These are phyloP conservation scores for Solenopsis fugax DNA, from an alignment of 1,140 invertebrate species.

Conservation along the genomic window DNA sequence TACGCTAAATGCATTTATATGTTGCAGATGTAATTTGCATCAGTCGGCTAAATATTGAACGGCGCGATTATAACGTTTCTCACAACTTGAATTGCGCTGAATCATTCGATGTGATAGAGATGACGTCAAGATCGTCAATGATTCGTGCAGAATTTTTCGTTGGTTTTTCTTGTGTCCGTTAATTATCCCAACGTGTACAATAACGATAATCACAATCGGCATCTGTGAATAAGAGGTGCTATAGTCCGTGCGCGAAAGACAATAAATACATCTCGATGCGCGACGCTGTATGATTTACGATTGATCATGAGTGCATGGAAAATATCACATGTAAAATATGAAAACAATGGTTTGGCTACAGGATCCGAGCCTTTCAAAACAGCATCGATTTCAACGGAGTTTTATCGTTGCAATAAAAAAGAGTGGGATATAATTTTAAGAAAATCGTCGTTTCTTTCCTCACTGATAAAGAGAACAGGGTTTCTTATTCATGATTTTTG, in stretches of 20 bases:
- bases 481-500: neutral
- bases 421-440: neutral
- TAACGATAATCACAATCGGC: constrained; percentile 19
- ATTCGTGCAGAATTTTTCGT: neutral
- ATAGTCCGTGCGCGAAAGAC: neutral
- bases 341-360: neutral
- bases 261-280: neutral
- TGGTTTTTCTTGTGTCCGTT: constrained; percentile 4
- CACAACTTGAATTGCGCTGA: constrained; percentile 25
- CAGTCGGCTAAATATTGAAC: constrained; percentile 29
- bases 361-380: neutral
- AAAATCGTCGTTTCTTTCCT: neutral
- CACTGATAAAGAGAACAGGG: neutral
- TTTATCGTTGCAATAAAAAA: neutral
- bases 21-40: constrained; percentile 28
- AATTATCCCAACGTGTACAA: constrained; percentile 48
- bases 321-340: no score
- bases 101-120: constrained; percentile 28
- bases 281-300: neutral
- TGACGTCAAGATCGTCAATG: constrained; percentile 23
- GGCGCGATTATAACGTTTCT: constrained; percentile 35
- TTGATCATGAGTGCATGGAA: neutral
- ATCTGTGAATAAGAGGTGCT: constrained; percentile 21
- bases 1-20: neutral
- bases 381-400: neutral